Base-by-base conservation (phyloP, 2,113 vertebrate genomes). In the Malurus melanocephalus region DNA sequence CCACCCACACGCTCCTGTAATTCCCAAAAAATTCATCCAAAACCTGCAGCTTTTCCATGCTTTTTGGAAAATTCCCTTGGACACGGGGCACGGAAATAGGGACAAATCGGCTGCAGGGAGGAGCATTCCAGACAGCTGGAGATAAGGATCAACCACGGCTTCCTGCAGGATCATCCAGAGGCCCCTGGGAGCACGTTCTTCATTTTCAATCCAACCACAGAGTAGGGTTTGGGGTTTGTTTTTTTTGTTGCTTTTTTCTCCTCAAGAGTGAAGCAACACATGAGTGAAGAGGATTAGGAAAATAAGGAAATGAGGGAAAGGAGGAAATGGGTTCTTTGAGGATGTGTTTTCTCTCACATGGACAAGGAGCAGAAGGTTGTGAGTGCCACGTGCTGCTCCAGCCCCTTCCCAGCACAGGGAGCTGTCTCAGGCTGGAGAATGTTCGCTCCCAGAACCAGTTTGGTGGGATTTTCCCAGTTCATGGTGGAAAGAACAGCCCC, bases 101-200 rank as follows among this genome's bases (percentile, higher is more conserved):
- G 33, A 16, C 5, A 3, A 71, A 28, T 35, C 51, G 7, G 40
- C 51, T 52, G 52, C 88, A 62, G 76, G 51, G 23, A 43, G 20
- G 57, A 42, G 57, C 30, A 10, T 73, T 84, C 73, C 72, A 91
- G 85, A 26, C 40, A 55, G 55, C 5, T 15, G 61, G 27, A 87
- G 92, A 81, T 81, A 78, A 77, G 87, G 69, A 88, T 92, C 88
- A 13, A 78, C 88, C 88, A 49, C 73, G 7, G 35, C 88, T 82
- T 73, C 64, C 18, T 1, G 35, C 57, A 52, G 57, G 62, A 86
- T 33, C 49, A 72, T 67, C 60, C 78, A 35, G 26, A n/a, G 32
- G 27, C 62, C 80, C 46, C 40, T 4, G 21, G 87, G 77, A 87
- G 6, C 43, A 49, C 16, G 62, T 38, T 79, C 80, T 55, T 84